Conservation (phyloP, 1,140 invertebrate species). For the Panagrolaimus sp. region DNA sequence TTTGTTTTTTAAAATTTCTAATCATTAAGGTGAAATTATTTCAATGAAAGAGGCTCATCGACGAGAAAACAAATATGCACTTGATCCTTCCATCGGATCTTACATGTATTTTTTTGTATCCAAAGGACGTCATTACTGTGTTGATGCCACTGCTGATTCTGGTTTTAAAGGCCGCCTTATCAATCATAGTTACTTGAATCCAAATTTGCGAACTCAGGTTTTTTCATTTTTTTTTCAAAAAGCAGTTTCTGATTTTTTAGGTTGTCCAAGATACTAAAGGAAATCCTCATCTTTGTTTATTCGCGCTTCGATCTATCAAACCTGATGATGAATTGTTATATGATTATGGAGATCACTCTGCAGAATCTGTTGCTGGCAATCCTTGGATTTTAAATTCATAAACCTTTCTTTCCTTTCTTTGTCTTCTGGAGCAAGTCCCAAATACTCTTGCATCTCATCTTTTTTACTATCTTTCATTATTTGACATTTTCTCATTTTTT, state of each 20-base stretch:
- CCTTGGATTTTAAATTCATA: slow-evolving; percentile 4
- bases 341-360: slow-evolving; percentile 73
- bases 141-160: slow-evolving; percentile 90
- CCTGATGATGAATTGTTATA: slow-evolving; percentile 84
- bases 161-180: slow-evolving; percentile 81
- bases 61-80: slow-evolving; percentile 76
- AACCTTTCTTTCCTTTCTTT: not conserved
- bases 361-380: not conserved
- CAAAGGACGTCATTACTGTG: slow-evolving; percentile 82
- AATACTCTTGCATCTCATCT: not conserved
- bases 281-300: slow-evolving; percentile 77
- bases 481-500: no score
- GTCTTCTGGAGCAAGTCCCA: slow-evolving; percentile 8
- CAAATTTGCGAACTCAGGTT: slow-evolving; percentile 82
- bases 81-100: slow-evolving; percentile 81
- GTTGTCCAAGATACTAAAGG: slow-evolving; percentile 67
- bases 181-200: slow-evolving; percentile 81
- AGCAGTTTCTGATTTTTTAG: slow-evolving; percentile 21
- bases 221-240: slow-evolving; percentile 59
- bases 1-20: not conserved
- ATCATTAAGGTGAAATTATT: slow-evolving; percentile 75
- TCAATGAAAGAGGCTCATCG: slow-evolving; percentile 73
- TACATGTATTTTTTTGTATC: slow-evolving; percentile 99
- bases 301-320: slow-evolving; percentile 81
- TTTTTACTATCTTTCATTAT: not conserved